Base-by-base conservation (phyloP, 2,888 invertebrate genomes). In the Heliconius hortense region DNA sequence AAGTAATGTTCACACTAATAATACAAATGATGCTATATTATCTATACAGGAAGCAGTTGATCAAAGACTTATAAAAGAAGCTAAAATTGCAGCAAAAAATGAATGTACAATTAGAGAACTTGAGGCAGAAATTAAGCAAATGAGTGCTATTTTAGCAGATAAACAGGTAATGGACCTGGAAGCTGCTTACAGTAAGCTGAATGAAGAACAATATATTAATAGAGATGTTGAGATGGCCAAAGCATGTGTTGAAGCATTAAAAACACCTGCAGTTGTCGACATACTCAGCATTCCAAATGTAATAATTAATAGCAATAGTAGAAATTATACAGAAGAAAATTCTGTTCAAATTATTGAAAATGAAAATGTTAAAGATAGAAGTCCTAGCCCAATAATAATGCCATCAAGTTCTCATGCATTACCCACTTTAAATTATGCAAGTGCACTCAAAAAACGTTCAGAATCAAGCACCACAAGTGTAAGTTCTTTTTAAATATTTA, bases 111-210 rank as follows among this genome's bases (percentile, higher is more conserved):
- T 94, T 21, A 86, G 90, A 79, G 93, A 93, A 79, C 82, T 94
- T 11, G 92, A 92, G 80, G 87, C 90, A 67, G 94, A 94, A 85
- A 92, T 94, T 39, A 92, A 89, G 71, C 91, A 92, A 82, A 94
- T 94, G 89, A 89, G 87, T 75, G 80, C 86, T 7, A 93, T 94
- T 78, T 82, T 94, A 60, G 86, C 90, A 75, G 92, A 93, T 28
- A 92, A 90, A 76, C 92, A 93, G 73, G 83, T 87, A 10, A 79
- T 84, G 48, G 92, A 92, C 59, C 83, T 93, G 60, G 85, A 90
- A 73, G 77, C 79, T 21, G 82, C 87, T 59, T 89, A 89, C 75
- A 86, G 89, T 56, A 89, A 85, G 79, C 84, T 89, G 72, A 74
- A 87, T 72, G 86, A 89, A 72, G 88, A 89, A 43, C 91, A 89